Base-by-base conservation (phyloP, 2,113 vertebrate species). In the Xenotilapia leptura region DNA sequence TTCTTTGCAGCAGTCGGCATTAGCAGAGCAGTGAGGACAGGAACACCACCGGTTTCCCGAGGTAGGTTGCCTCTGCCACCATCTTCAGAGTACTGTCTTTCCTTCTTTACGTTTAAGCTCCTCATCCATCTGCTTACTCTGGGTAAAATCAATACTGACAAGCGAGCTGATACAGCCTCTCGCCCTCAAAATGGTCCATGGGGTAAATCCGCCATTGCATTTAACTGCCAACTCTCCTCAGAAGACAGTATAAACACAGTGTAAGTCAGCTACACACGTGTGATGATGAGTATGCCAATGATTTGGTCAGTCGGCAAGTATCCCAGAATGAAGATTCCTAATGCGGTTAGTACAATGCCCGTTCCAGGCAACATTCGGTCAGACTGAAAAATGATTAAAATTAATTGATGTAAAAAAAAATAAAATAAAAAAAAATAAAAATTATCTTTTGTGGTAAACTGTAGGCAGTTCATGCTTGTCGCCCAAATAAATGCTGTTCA, bases 101-200 rank as follows among this genome's bases (percentile, higher is more conserved):
- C 26, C 26, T 77, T 77, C 73, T 33, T 77, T 51, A 77, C 10
- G 6, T 51, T 77, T 77, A 77, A 77, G 26, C 23, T 77, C 73
- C 73, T 77, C 73, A 51, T 77, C 73, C 73, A 51, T 77, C 45
- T 51, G 26, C 45, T 77, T 77, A 77, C 6, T 77, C 73, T 51
- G 26, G 26, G 73, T 77, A 77, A 77, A 77, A 77, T 77, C 45
- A 77, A 77, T 77, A 77, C 45, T 77, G 73, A 77, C 73, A 19
- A 77, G 45, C 45, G 47, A 77, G 73, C 73, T 77, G 73, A 77
- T 77, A 31, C 45, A 47, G 73, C 73, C 73, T 77, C 26, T 77
- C 17, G 45, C 26, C 45, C 15, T 77, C 45, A 77, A 51, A 77
- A 77, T 31, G 17, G 73, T 77, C 73, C 73, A 51, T 51, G 45